Evolutionary conservation across 37 sponge, comb jelly and placozoan genomes (phyloP), one percentile per base, ranked within the genome.

Genomic region (Eunapius fragilis): DNA sequence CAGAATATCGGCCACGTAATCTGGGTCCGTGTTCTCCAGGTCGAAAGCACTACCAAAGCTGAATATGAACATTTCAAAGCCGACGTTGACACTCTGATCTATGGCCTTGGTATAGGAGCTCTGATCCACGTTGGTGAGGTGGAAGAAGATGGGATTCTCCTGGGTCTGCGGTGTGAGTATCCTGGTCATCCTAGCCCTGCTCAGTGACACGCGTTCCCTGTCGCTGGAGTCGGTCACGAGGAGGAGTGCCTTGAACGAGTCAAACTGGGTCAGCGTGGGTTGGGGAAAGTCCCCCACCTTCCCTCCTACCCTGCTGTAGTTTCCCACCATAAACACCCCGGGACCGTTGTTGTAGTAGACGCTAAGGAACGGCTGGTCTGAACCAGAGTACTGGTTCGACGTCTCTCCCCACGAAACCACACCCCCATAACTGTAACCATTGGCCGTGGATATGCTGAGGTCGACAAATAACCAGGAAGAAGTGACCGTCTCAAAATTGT

Each of bases 111-210:
- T 68, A 34, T 80, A 85, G 0, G 47, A 78, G 6, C 9, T n/a
- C 22, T 68, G 37, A 7, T 50, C 74, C 30, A 37, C 25, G 41
- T 89, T 37, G 25, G 91, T 91, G 25, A 77, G 76, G 28, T 91
- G 91, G 34, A 91, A 85, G 83, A 91, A 91, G 41, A 91, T 91
- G 27, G 91, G 91, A 69, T 91, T 91, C 70, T 91, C 91, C 41
- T 91, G 91, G 28, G 91, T 91, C 50, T 91, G 87, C 24, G 91
- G 91, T 17, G 82, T 78, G 31, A 91, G 76, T 19, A 91, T 79
- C 13, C 91, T 77, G 13, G 91, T 91, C 87, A 91, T 80, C 68
- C 87, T 35, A 31, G 87, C 87, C 17, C 91, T 81, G 48, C 91
- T 91, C 47, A 91, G 87, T 3, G 82, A 87, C 11, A 86, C 83